Conservation (phyloP, 2,888 invertebrate species). For the Drosophila niveifrons region DNA sequence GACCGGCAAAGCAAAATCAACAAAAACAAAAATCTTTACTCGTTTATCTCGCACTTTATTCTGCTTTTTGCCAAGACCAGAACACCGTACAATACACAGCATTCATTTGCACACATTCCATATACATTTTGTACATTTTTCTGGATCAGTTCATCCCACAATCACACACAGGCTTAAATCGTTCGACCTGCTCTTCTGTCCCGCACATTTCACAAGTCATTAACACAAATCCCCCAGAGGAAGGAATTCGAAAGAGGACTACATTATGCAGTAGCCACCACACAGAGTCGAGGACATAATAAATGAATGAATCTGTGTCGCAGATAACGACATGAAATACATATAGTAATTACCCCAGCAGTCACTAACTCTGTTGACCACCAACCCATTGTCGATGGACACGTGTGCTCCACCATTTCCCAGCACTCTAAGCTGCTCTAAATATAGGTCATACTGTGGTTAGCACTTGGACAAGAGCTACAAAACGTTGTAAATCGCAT, state of each 20-base stretch:
- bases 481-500: conserved; percentile 50
- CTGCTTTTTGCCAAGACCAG: conserved; percentile 27
- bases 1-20: conserved; percentile 36
- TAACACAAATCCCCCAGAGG: conserved; percentile 63
- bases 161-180: conserved; percentile 46
- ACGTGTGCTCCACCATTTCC: conserved; percentile 14
- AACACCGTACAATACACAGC: conserved; percentile 10
- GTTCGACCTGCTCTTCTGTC: conserved; percentile 50
- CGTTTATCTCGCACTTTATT: conserved; percentile 27
- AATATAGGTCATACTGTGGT: conserved; percentile 59
- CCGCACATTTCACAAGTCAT: conserved; percentile 72
- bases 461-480: conserved; percentile 12
- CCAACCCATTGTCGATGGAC: conserved; percentile 51
- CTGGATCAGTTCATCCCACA: conserved; percentile 35
- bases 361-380: conserved; percentile 27
- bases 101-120: conserved; percentile 12
- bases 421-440: not conserved
- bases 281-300: conserved; percentile 11
- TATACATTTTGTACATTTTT: conserved; percentile 30
- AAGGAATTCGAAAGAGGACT: conserved; percentile 36
- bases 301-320: not conserved
- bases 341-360: conserved; percentile 59
- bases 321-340: conserved; percentile 29
- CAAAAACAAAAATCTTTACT: conserved; percentile 16
- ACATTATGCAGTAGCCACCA: conserved; percentile 41